phyloP scores from a whole-genome alignment of 2,113 vertebrate genomes.

The Sylvilagus bachmani region DNA sequence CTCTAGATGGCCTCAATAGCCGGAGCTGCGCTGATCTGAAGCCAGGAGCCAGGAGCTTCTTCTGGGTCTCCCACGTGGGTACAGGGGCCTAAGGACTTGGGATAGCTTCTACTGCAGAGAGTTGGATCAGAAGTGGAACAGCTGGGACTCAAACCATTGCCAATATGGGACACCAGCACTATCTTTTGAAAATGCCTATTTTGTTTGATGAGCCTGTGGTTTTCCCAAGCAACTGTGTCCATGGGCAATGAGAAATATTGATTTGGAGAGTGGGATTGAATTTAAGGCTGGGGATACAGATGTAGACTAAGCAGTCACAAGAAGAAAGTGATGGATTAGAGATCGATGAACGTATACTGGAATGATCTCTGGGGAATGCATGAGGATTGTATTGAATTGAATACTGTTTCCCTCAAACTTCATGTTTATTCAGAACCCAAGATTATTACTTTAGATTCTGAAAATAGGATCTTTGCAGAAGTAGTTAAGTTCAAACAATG shows the following conservation, averaged over 20 bases:
- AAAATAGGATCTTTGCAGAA: neutral
- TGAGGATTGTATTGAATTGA: neutral
- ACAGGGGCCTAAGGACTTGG: too few species aligned
- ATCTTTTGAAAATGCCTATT: neutral
- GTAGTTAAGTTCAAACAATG: conserved; percentile 36
- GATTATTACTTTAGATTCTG: conserved; percentile 1
- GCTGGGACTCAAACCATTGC: too few species aligned
- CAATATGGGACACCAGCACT: neutral
- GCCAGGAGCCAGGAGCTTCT: too few species aligned
- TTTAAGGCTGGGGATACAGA: neutral
- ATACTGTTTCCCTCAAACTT: neutral
- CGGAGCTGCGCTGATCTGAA: too few species aligned
- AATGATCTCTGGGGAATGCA: neutral
- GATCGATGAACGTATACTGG: neutral
- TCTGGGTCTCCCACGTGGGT: too few species aligned
- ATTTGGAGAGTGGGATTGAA: neutral
- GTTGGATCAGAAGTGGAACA: too few species aligned
- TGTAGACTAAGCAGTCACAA: neutral
- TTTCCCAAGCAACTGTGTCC: neutral
- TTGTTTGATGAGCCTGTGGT: neutral
- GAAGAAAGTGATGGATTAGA: neutral
- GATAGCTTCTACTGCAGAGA: too few species aligned
- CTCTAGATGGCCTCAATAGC: too few species aligned
- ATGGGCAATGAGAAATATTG: neutral
- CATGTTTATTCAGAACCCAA: neutral